Percentiles rank a stretch among this genome's conserved stretches.
phyloP scores from a whole-genome alignment of 2,797 vertebrate genomes.

The Valencia hispanica region DNA sequence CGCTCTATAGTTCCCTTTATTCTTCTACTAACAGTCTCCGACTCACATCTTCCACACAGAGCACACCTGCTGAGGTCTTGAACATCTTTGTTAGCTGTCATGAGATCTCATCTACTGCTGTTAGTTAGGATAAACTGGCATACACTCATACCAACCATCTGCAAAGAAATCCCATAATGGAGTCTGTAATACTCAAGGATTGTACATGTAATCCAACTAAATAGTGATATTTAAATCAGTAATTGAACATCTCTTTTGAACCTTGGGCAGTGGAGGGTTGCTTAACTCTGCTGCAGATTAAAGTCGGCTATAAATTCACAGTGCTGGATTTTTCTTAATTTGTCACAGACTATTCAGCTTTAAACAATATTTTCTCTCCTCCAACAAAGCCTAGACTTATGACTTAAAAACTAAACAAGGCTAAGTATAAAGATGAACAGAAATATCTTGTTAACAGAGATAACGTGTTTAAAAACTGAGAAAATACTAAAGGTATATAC shows the following conservation, averaged over 20 bases:
- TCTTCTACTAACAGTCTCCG: neutral
- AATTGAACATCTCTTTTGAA: slow-evolving; percentile 53
- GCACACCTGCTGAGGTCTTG: neutral
- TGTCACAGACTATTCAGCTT: slow-evolving; percentile 23
- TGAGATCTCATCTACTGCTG: slow-evolving; percentile 1
- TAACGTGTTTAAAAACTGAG: neutral
- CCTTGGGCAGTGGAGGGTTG: slow-evolving; percentile 28
- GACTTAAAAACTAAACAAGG: neutral
- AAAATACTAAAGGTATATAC: neutral
- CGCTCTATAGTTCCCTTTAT: neutral
- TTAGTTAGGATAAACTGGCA: slow-evolving; percentile 16
- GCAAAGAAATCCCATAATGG: slow-evolving; percentile 47
- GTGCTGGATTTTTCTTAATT: slow-evolving; percentile 49
- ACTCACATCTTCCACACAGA: neutral
- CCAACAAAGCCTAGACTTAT: neutral
- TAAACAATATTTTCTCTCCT: neutral
- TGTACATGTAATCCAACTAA: slow-evolving; percentile 59
- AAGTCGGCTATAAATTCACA: slow-evolving; percentile 42
- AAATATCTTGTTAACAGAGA: neutral
- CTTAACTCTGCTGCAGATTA: slow-evolving; percentile 31
- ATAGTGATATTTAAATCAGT: slow-evolving; percentile 52
- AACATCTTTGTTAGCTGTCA: slow-evolving; percentile 11
- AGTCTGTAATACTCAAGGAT: slow-evolving; percentile 46
- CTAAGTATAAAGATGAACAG: neutral
- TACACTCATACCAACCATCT: slow-evolving; percentile 17